phyloP scores from a whole-genome alignment of 2,113 vertebrate genomes.

The Martes martes region DNA sequence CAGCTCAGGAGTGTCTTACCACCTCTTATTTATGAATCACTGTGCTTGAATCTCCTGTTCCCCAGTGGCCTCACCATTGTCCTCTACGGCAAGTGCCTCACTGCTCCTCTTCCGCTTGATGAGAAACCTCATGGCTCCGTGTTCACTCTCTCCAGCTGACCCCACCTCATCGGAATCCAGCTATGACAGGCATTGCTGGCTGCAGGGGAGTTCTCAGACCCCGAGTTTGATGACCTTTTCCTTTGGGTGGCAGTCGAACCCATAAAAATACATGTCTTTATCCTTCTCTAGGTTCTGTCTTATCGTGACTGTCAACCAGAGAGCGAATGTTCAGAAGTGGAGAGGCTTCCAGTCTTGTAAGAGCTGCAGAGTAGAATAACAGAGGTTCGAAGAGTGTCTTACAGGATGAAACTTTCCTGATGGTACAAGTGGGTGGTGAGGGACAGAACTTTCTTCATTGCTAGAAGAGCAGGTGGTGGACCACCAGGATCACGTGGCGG shows the following conservation, averaged over 20 bases:
- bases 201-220: not conserved
- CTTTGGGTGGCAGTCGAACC: not conserved
- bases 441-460: fast-evolving
- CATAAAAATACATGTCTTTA: not conserved
- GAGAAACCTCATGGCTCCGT: not conserved
- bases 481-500: fast-evolving
- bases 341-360: fast-evolving
- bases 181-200: fast-evolving
- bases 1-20: not conserved
- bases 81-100: no score
- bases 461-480: not conserved
- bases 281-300: not conserved
- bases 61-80: not conserved
- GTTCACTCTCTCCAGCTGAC: fast-evolving
- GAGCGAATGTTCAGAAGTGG: not conserved
- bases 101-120: not conserved
- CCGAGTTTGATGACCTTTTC: not conserved
- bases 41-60: not conserved
- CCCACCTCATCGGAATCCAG: no score
- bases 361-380: not conserved
- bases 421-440: no score
- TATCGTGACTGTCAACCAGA: not conserved
- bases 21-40: not conserved
- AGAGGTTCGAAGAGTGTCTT: not conserved
- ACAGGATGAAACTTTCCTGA: no score